phyloP scores from a whole-genome alignment of 1,140 invertebrate species.

The Sarcophaga bullata region DNA sequence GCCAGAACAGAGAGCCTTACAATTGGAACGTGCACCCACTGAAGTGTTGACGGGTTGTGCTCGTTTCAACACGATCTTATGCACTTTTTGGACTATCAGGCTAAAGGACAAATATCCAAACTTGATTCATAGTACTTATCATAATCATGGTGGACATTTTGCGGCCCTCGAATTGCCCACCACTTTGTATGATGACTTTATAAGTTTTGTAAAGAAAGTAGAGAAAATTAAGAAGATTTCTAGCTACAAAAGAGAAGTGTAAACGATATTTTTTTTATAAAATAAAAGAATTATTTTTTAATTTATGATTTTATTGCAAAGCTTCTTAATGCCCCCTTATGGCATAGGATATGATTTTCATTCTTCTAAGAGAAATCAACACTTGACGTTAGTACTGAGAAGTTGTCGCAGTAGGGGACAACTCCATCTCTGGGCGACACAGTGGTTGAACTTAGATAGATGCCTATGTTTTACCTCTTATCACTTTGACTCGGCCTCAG shows the following conservation, averaged over 20 bases:
- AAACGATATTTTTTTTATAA: not conserved
- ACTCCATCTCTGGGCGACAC: too few species aligned
- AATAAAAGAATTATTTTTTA: not conserved
- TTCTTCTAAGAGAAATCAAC: too few species aligned
- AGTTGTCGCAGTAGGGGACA: too few species aligned
- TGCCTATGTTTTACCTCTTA: too few species aligned
- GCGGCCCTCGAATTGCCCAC: slow-evolving; percentile 82
- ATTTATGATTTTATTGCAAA: too few species aligned
- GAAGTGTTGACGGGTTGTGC: slow-evolving; percentile 75
- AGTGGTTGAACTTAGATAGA: too few species aligned
- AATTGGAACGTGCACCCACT: slow-evolving; percentile 71
- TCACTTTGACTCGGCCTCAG: not conserved
- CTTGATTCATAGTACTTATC: slow-evolving; percentile 72
- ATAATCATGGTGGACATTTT: slow-evolving; percentile 83
- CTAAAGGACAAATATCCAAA: slow-evolving; percentile 72
- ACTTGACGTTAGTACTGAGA: too few species aligned
- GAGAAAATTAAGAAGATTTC: slow-evolving; percentile 45
- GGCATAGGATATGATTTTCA: too few species aligned
- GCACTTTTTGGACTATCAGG: slow-evolving; percentile 69
- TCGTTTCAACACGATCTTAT: slow-evolving; percentile 75
- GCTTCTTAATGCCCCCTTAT: too few species aligned
- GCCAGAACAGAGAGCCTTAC: slow-evolving; percentile 59
- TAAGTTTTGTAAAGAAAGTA: slow-evolving; percentile 66
- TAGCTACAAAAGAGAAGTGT: slow-evolving; percentile 2
- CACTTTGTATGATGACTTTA: slow-evolving; percentile 74